These are phyloP conservation scores for Latheticus oryzae DNA, from an alignment of 2,888 invertebrate species.

Conservation along the genomic window DNA sequence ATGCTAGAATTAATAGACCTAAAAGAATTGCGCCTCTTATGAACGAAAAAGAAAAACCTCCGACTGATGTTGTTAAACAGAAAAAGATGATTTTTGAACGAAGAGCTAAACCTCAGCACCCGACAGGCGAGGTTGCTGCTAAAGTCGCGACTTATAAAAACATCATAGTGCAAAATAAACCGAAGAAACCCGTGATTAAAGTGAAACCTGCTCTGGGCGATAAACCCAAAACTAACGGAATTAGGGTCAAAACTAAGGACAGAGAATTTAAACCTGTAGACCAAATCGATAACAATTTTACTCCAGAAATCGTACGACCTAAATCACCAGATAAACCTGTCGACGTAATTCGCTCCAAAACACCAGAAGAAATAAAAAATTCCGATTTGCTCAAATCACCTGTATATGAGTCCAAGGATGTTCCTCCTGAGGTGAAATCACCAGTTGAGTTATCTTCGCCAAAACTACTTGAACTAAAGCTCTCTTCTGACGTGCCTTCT, in stretches of 20 bases:
- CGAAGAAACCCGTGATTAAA: conserved; percentile 63
- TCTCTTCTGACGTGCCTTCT: conserved; percentile 12
- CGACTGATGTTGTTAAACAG: conserved; percentile 89
- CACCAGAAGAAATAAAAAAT: no score
- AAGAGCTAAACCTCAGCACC: conserved; percentile 67
- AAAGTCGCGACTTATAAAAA: conserved; percentile 75
- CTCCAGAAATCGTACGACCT: not conserved
- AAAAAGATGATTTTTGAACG: conserved; percentile 87
- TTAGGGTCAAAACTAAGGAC: conserved; percentile 16
- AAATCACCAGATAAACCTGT: conserved; percentile 28
- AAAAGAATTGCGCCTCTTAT: conserved; percentile 74
- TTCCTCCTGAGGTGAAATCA: no score
- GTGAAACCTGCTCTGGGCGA: conserved; percentile 66
- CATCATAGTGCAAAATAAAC: conserved; percentile 71
- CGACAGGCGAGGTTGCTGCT: conserved; percentile 73
- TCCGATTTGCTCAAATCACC: no score
- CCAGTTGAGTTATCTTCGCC: conserved; percentile 12
- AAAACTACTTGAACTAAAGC: conserved; percentile 1
- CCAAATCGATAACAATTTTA: no score
- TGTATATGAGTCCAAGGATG: no score
- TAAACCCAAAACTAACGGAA: conserved; percentile 45
- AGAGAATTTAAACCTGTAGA: conserved; percentile 35
- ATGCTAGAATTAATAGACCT: conserved; percentile 66
- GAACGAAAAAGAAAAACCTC: conserved; percentile 84
- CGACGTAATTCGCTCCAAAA: no score